These are phyloP conservation scores for Microdon myrmicae DNA, from an alignment of 2,888 invertebrate genomes.

Conservation along the genomic window DNA sequence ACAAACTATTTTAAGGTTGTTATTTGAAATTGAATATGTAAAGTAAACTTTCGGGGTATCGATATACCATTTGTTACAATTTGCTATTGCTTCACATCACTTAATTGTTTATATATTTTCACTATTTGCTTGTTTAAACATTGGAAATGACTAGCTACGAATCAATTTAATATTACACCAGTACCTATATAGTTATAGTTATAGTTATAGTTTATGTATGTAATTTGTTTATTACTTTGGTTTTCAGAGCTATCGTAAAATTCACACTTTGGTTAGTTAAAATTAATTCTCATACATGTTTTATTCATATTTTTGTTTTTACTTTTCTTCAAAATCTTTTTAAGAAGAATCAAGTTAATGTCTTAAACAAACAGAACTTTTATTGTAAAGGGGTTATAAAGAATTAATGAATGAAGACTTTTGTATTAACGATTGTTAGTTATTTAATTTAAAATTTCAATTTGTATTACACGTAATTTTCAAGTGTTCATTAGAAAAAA, in stretches of 20 bases:
- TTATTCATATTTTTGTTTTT: constrained; percentile 6
- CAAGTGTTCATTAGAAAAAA: constrained; percentile 26
- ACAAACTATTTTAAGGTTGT: constrained; percentile 33
- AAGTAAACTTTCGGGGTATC: constrained; percentile 52
- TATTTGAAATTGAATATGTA: constrained; percentile 40
- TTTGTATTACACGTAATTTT: too few species aligned
- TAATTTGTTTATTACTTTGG: constrained; percentile 40
- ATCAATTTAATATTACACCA: constrained; percentile 50
- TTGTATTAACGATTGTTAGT: constrained; percentile 23
- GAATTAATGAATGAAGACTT: constrained; percentile 35
- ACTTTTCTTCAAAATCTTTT: constrained; percentile 12
- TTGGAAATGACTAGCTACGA: constrained; percentile 52
- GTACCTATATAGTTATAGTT: constrained; percentile 48
- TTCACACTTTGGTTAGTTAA: constrained; percentile 52
- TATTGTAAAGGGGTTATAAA: constrained; percentile 24
- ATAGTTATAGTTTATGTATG: constrained; percentile 38
- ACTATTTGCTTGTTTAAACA: constrained; percentile 40
- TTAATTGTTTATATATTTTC: constrained; percentile 22
- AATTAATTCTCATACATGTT: too few species aligned
- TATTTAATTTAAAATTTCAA: constrained; percentile 15
- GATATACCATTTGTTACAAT: constrained; percentile 27
- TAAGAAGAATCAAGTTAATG: too few species aligned
- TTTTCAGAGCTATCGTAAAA: constrained; percentile 48
- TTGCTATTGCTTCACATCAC: constrained; percentile 29
- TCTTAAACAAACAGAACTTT: constrained; percentile 39